Base-by-base conservation (phyloP, 2,797 vertebrate genomes). In the Phoebastria nigripes region DNA sequence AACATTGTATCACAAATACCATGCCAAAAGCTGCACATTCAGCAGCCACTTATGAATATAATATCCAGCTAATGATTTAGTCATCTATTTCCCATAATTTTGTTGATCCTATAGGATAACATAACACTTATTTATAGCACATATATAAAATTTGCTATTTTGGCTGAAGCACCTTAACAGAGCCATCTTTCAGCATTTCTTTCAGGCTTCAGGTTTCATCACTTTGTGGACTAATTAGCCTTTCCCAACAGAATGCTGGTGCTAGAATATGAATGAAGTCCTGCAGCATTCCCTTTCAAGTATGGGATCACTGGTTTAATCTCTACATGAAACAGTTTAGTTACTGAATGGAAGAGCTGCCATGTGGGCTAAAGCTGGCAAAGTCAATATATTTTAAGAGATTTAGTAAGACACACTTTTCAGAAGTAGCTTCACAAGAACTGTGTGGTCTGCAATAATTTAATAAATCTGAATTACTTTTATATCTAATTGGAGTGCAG, bases 221-320 rank as follows among this genome's bases (percentile, higher is more conserved):
- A 33, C 51, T 54, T 31, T 54, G 94, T 89, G 94, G 92, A 96
- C 96, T 97, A 95, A 95, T 90, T 96, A 89, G 83, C 24, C 79
- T 96, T 95, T 96, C 95, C 95, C 92, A 71, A 44, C 51, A 93
- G 96, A 96, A 79, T 89, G 66, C 47, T 72, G 71, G 79, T 80
- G 29, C 56, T 93, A 93, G 96, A 95, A 98, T 96, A 92, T 91
- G 95, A 98, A 98, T 97, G 73, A 98, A 96, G 94, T 97, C 95
- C 90, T 92, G 77, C 61, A 95, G 95, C 87, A 33, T 95, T 98
- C 93, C 41, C 91, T 98, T 98, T 98, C 94, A 97, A 97, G 97
- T 96, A 39, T 25, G 77, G 87, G 97, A 97, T 98, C 95, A 77
- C 82, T 89, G 91, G 97, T 95, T 97, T 98, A 98, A 98, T 98